phyloP scores from a whole-genome alignment of 2,888 invertebrate species.

The Gymnoscelis rufifasciata region DNA sequence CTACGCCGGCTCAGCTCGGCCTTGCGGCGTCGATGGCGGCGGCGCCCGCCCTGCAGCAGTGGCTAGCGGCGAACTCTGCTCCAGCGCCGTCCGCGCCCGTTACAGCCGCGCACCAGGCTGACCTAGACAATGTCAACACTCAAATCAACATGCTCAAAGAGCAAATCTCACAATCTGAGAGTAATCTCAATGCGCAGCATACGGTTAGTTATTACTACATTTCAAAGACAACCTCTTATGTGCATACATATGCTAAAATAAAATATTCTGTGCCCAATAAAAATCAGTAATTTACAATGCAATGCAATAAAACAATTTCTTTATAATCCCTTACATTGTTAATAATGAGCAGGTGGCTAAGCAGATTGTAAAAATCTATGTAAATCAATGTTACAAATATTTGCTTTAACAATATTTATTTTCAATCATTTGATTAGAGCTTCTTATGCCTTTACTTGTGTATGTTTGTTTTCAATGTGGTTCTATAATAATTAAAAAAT shows the following conservation, averaged over 20 bases:
- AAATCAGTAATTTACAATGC: too few relatives aligned
- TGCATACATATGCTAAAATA: too few relatives aligned
- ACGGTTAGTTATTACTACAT: constrained; percentile 79
- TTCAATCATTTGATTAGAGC: too few relatives aligned
- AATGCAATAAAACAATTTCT: too few relatives aligned
- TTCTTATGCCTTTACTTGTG: too few relatives aligned
- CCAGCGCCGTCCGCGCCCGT: constrained; percentile 37
- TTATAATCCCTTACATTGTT: too few relatives aligned
- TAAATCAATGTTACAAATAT: too few relatives aligned
- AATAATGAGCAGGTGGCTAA: too few relatives aligned
- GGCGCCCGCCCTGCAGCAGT: constrained; percentile 69
- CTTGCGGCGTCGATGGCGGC: constrained; percentile 75
- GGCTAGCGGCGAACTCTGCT: constrained; percentile 66
- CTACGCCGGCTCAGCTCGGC: constrained; percentile 78
- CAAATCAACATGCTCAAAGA: constrained; percentile 92
- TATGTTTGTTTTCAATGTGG: constrained; percentile 1
- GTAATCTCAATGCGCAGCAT: constrained; percentile 96
- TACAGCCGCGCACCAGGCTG: constrained; percentile 42
- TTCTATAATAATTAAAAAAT: constrained; percentile 12
- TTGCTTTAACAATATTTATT: too few relatives aligned
- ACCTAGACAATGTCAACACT: constrained; percentile 81
- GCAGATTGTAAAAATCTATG: too few relatives aligned
- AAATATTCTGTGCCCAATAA: too few relatives aligned
- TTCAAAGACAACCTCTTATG: neutral
- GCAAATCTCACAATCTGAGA: constrained; percentile 97